These are phyloP conservation scores for Andrena fulva DNA, from an alignment of 2,888 invertebrate species.

Conservation along the genomic window DNA sequence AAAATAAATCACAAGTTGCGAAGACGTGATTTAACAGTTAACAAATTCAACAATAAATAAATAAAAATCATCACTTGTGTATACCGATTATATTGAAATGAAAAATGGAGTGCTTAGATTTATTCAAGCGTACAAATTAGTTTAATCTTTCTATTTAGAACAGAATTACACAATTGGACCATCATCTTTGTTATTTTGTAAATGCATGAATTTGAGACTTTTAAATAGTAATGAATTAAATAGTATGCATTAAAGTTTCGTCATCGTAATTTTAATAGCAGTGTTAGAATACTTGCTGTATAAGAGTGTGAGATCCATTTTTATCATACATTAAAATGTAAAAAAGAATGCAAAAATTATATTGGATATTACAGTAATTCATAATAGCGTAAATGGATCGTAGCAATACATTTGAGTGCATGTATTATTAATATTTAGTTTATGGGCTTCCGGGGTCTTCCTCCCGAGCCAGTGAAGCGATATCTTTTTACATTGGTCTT, in stretches of 20 bases:
- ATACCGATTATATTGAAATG: neutral
- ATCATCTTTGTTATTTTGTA: conserved; percentile 5
- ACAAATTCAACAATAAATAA: conserved; percentile 23
- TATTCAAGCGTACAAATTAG: conserved; percentile 16
- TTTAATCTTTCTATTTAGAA: conserved; percentile 23
- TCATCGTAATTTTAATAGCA: conserved; percentile 11
- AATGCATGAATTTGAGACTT: conserved; percentile 13
- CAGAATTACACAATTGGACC: conserved; percentile 4
- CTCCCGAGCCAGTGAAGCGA: conserved; percentile 7
- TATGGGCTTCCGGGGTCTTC: neutral
- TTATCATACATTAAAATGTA: conserved; percentile 41
- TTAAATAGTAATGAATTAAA: conserved; percentile 8
- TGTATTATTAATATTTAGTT: conserved; percentile 44
- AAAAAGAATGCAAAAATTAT: conserved; percentile 48
- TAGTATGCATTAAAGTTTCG: neutral
- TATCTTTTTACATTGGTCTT: conserved; percentile 87
- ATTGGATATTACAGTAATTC: conserved; percentile 31
- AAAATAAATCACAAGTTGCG: neutral
- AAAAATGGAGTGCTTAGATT: neutral
- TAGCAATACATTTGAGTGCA: conserved; percentile 23
- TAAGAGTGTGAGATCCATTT: conserved; percentile 27
- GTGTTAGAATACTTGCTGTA: conserved; percentile 20
- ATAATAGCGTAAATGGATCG: conserved; percentile 28
- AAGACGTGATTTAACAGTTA: neutral
- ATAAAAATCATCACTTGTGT: neutral